phyloP scores from a whole-genome alignment of 2,797 vertebrate species.

The Menidia menidia region DNA sequence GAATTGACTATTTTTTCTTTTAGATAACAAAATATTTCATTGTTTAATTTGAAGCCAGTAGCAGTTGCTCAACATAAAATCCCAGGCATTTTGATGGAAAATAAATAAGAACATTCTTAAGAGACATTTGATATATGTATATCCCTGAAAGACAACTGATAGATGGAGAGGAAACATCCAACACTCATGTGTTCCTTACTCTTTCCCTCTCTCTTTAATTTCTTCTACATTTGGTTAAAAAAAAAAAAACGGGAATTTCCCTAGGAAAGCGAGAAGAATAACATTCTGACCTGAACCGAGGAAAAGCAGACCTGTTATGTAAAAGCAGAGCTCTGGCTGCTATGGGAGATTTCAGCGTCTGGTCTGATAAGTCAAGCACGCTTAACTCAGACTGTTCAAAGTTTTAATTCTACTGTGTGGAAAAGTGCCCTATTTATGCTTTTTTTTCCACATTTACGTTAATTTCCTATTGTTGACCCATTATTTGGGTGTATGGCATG shows the following conservation, averaged over 20 bases:
- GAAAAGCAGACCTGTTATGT: conserved; percentile 66
- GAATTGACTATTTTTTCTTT: too few relatives aligned
- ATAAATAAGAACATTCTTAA: too few relatives aligned
- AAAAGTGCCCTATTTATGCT: background rate
- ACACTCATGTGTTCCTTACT: conserved; percentile 4
- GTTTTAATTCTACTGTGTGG: conserved; percentile 30
- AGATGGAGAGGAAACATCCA: background rate
- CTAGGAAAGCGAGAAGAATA: conserved; percentile 24
- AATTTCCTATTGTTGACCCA: background rate
- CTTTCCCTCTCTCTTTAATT: conserved; percentile 7
- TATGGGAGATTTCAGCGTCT: conserved; percentile 41
- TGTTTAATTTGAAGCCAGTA: too few relatives aligned
- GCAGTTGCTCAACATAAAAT: too few relatives aligned
- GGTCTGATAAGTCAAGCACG: conserved; percentile 50
- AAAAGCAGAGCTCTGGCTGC: conserved; percentile 36
- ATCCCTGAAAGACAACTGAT: background rate
- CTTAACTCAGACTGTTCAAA: conserved; percentile 30
- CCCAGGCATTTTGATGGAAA: too few relatives aligned
- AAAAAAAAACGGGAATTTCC: conserved; percentile 5
- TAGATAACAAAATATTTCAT: too few relatives aligned
- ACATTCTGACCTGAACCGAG: conserved; percentile 32
- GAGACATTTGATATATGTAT: too few relatives aligned
- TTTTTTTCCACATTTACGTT: background rate
- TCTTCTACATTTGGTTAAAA: conserved; percentile 33
- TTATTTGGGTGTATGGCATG: background rate